Base-by-base conservation (phyloP, 2,888 invertebrate species). In the Diplolepis rosae region DNA sequence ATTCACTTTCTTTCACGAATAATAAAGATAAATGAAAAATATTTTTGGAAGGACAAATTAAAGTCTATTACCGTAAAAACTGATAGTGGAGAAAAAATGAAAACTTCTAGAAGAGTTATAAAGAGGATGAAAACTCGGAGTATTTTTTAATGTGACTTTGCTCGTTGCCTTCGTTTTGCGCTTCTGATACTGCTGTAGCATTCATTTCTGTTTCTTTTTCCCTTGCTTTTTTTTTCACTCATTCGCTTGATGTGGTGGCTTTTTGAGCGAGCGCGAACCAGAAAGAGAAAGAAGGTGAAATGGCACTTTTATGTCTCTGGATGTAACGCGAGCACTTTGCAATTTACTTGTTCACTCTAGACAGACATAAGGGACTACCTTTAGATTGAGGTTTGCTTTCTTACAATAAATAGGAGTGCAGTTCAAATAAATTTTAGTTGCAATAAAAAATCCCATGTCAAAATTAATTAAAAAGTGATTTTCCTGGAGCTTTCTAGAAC, bases 241-340 rank as follows among this genome's bases (percentile, higher is more conserved):
- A 61, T 61, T 61, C 61, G 61, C 61, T 61, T 61, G 61, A 61
- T 61, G 61, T 61, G 61, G 61, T 35, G 61, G 61, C 61, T 61
- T 61, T 61, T 61, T 61, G 61, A 61, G 32, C 22, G 35, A 65
- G 66, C 22, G 48, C 68, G 52, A 30, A 35, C 52, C 42, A 24
- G 70, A 65, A 52, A 68, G 65, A 69, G 50, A 52, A 42, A 74
- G 52, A 61, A 73, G 78, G 78, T 77, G 77, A 77, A 83, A 83
- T 79, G 79, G 73, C 77, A 81, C 80, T 82, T 83, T 80, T 78
- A 78, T 78, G 75, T 76, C 77, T 75, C 75, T 69, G 67, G 70
- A 73, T 74, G 76, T 78, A 79, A 80, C 79, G 79, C 76, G 35
- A 61, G 61, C 61, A 61, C 61, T 61, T 61, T 61, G 61, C 39